A percentile compares a stretch with the other conserved stretches of the same genome.
Conservation (phyloP, 2,797 vertebrate genomes). For the Xenentodon cancila region DNA sequence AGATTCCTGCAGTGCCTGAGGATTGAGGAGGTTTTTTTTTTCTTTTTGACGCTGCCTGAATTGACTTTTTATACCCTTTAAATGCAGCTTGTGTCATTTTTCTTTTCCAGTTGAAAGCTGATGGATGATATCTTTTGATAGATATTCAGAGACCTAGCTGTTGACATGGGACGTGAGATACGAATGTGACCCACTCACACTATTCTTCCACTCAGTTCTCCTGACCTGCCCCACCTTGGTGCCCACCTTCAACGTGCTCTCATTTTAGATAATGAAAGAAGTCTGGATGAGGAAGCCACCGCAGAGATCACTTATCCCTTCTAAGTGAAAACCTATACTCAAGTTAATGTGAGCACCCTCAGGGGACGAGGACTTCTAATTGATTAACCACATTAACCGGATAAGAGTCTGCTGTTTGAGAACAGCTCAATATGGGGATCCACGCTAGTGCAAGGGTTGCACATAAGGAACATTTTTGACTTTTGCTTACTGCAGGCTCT, state of each 20-base stretch:
- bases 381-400: slow-evolving; percentile 80
- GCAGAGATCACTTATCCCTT: slow-evolving; percentile 81
- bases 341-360: slow-evolving; percentile 81
- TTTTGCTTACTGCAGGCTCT: slow-evolving; percentile 70
- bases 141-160: slow-evolving; percentile 32
- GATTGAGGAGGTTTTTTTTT: slow-evolving; percentile 16
- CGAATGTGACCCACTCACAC: slow-evolving; percentile 60
- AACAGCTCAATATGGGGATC: slow-evolving; percentile 66
- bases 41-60: slow-evolving; percentile 49
- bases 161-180: slow-evolving; percentile 51
- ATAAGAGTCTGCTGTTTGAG: slow-evolving; percentile 74
- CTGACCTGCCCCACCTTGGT: slow-evolving; percentile 68
- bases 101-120: slow-evolving; percentile 52
- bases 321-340: slow-evolving; percentile 85
- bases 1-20: slow-evolving; percentile 45
- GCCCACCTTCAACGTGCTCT: slow-evolving; percentile 74
- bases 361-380: slow-evolving; percentile 78
- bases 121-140: slow-evolving; percentile 67
- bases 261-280: slow-evolving; percentile 82
- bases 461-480: slow-evolving; percentile 60
- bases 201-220: slow-evolving; percentile 32
- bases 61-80: slow-evolving; percentile 29
- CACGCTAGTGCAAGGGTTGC: slow-evolving; percentile 44
- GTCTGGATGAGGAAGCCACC: slow-evolving; percentile 76
- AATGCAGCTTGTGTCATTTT: slow-evolving; percentile 50